A percentile compares a stretch with the other conserved stretches of the same genome.
These are phyloP conservation scores for Microctenopoma lineatum DNA, from an alignment of 2,797 vertebrate species.

Conservation along the genomic window DNA sequence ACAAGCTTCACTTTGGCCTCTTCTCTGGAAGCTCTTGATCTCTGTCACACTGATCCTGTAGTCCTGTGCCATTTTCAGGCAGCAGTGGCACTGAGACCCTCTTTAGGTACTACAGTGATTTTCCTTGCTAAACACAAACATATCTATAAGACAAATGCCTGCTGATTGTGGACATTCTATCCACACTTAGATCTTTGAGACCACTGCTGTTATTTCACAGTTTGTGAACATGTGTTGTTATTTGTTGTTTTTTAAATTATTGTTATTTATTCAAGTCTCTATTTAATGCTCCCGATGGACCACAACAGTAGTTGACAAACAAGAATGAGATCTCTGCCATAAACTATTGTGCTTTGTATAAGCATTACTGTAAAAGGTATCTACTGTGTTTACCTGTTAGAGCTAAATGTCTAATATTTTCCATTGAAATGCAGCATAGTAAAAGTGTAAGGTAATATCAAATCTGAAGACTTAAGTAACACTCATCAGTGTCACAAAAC, in stretches of 20 bases:
- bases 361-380: no score
- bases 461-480: background rate
- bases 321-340: no score
- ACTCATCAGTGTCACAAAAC: background rate
- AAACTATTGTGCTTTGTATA: no score
- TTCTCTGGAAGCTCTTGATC: slow-evolving; percentile 46
- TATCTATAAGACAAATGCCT: slow-evolving; percentile 8
- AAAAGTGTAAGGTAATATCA: background rate
- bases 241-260: no score
- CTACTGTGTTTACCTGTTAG: background rate
- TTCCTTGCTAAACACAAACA: slow-evolving; percentile 9
- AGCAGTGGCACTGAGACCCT: slow-evolving; percentile 38
- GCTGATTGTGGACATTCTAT: slow-evolving; percentile 13
- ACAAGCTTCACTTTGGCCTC: slow-evolving; percentile 41
- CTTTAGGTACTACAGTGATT: slow-evolving; percentile 14
- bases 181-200: background rate
- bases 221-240: background rate
- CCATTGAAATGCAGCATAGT: background rate
- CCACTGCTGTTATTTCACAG: background rate
- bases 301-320: no score
- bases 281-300: no score
- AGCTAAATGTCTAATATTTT: background rate
- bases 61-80: slow-evolving; percentile 30
- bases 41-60: slow-evolving; percentile 30
- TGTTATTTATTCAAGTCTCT: no score